Evolutionary conservation across 2,888 invertebrate species (phyloP).

Genomic region (Drosophila melanosoma): DNA sequence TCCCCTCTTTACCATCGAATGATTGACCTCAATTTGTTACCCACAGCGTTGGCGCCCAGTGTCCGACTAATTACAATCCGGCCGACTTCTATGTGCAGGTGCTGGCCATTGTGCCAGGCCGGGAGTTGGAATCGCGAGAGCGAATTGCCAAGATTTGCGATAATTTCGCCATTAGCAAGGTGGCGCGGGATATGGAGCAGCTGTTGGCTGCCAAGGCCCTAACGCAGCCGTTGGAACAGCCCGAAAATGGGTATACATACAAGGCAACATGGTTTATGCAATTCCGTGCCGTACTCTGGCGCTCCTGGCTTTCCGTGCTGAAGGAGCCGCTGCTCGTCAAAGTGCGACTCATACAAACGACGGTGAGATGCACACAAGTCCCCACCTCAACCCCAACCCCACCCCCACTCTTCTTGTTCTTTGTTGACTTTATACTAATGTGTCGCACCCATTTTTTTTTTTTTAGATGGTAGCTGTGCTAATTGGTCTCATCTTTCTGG

Average conservation of each 20-base stretch:
- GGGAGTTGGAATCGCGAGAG: slow-evolving; percentile 91
- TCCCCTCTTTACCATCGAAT: background rate
- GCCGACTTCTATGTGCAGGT: slow-evolving; percentile 97
- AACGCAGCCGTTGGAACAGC: slow-evolving; percentile 85
- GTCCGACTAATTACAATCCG: slow-evolving; percentile 96
- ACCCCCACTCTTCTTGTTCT: background rate
- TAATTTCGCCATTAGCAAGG: slow-evolving; percentile 86
- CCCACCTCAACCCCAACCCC: background rate
- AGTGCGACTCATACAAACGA: slow-evolving; percentile 94
- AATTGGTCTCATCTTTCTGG: slow-evolving; percentile 94
- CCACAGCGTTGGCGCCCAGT: slow-evolving; percentile 90
- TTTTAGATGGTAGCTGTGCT: slow-evolving; percentile 93
- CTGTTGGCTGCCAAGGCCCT: slow-evolving; percentile 69
- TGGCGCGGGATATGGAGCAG: slow-evolving; percentile 83
- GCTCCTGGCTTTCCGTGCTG: slow-evolving; percentile 94
- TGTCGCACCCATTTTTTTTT: background rate
- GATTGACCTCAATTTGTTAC: background rate
- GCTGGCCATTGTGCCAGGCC: slow-evolving; percentile 93
- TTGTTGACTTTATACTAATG: background rate
- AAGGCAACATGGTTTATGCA: slow-evolving; percentile 94
- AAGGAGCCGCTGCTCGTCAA: slow-evolving; percentile 96
- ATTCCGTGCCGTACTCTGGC: slow-evolving; percentile 94
- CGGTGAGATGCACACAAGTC: slow-evolving; percentile 87
- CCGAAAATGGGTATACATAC: slow-evolving; percentile 85
- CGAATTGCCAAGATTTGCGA: slow-evolving; percentile 93